Percentiles rank a stretch among this genome's conserved stretches.
Conservation (phyloP, 2,797 vertebrate species). For the Gymnoscopelus microlampas region DNA sequence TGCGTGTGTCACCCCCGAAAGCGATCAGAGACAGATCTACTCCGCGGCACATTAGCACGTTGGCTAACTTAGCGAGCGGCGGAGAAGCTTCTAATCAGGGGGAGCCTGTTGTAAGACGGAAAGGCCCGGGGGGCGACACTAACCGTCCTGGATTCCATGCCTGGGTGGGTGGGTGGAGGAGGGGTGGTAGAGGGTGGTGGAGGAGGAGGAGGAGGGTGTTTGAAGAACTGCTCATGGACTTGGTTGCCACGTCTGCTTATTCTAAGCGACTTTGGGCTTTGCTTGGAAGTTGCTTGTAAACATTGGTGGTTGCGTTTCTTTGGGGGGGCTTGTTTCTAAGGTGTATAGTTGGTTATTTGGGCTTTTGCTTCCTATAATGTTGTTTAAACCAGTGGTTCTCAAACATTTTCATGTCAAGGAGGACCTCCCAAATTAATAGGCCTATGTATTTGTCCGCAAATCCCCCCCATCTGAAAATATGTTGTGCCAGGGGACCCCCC, state of each 20-base stretch:
- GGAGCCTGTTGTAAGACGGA: conserved; percentile 60
- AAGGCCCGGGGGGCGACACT: conserved; percentile 39
- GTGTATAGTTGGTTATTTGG: no score
- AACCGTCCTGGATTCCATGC: conserved; percentile 35
- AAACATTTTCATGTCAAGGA: no score
- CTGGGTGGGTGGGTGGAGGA: conserved; percentile 30
- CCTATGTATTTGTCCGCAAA: no score
- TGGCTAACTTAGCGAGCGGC: conserved; percentile 43
- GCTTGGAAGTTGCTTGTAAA: no score
- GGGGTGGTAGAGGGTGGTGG: conserved; percentile 20
- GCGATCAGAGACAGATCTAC: conserved; percentile 58
- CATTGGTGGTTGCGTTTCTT: no score
- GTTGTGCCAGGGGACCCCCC: no score
- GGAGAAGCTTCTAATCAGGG: conserved; percentile 61
- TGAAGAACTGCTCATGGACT: conserved; percentile 35
- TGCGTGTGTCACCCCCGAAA: conserved; percentile 59
- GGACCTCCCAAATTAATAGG: no score
- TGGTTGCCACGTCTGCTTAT: neutral
- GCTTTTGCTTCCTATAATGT: no score
- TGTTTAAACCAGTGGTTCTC: no score
- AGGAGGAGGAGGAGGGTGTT: conserved; percentile 35
- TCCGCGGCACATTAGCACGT: conserved; percentile 47
- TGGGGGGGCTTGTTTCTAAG: no score
- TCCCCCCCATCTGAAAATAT: no score
- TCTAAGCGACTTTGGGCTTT: no score